Percentiles rank a stretch among this genome's conserved stretches.
These are phyloP conservation scores for Agrotis clavis DNA, from an alignment of 2,888 invertebrate species.

Conservation along the genomic window DNA sequence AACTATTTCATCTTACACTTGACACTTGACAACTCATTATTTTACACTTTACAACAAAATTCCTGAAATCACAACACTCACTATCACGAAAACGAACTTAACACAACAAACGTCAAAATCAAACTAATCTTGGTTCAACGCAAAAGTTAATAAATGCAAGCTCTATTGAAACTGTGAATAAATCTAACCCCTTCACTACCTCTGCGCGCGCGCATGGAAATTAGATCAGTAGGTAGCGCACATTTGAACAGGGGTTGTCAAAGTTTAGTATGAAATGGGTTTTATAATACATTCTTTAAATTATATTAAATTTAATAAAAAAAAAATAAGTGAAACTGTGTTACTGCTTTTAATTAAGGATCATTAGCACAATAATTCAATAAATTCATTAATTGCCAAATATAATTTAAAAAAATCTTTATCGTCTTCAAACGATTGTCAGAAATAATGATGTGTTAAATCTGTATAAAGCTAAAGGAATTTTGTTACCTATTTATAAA, in stretches of 20 bases:
- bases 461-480: too few species aligned
- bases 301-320: too few species aligned
- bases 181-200: slow-evolving; percentile 86
- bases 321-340: too few species aligned
- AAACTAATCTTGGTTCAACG: slow-evolving; percentile 85
- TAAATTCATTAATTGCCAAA: too few species aligned
- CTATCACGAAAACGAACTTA: slow-evolving; percentile 72
- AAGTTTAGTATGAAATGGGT: slow-evolving; percentile 65
- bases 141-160: slow-evolving; percentile 88
- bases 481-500: too few species aligned
- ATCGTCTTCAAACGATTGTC: too few species aligned
- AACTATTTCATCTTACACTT: not conserved
- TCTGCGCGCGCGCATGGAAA: slow-evolving; percentile 89
- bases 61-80: slow-evolving; percentile 36
- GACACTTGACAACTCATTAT: not conserved
- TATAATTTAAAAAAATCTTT: too few species aligned
- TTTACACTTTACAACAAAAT: not conserved
- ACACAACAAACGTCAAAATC: slow-evolving; percentile 84
- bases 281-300: too few species aligned
- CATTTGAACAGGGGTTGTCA: slow-evolving; percentile 74
- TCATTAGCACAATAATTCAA: too few species aligned
- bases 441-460: too few species aligned
- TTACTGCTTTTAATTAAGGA: not conserved
- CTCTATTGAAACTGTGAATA: slow-evolving; percentile 87
- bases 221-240: slow-evolving; percentile 90